Conservation (phyloP, 2,113 vertebrate species). For the Morone saxatilis region DNA sequence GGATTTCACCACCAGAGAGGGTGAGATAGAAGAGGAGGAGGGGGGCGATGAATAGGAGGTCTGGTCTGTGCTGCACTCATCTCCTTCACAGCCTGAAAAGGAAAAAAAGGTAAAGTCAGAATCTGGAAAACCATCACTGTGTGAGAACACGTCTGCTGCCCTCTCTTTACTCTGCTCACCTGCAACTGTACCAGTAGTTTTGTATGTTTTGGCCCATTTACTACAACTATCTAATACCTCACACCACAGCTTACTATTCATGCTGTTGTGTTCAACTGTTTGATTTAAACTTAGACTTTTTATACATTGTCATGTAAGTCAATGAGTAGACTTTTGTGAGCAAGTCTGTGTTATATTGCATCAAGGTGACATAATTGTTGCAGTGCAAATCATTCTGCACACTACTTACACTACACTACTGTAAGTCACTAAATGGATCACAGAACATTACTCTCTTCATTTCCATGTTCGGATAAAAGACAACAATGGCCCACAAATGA, state of each 20-base stretch:
- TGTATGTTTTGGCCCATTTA: no score
- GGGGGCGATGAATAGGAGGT: not conserved
- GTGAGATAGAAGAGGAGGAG: not conserved
- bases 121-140: no score
- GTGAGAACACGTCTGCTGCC: no score
- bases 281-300: no score
- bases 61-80: not conserved
- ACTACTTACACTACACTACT: no score
- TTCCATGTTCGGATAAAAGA: not conserved
- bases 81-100: slow-evolving; percentile 51
- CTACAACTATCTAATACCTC: not conserved
- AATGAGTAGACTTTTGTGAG: not conserved
- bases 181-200: no score
- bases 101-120: not conserved
- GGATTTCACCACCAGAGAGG: not conserved
- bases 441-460: no score
- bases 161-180: not conserved
- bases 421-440: no score
- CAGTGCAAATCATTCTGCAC: no score
- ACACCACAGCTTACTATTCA: not conserved
- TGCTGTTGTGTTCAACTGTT: not conserved
- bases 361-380: no score
- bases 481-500: no score
- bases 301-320: not conserved
- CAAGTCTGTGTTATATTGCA: not conserved